phyloP scores from a whole-genome alignment of 2,113 vertebrate species.

The Protobothrops mucrosquamatus region DNA sequence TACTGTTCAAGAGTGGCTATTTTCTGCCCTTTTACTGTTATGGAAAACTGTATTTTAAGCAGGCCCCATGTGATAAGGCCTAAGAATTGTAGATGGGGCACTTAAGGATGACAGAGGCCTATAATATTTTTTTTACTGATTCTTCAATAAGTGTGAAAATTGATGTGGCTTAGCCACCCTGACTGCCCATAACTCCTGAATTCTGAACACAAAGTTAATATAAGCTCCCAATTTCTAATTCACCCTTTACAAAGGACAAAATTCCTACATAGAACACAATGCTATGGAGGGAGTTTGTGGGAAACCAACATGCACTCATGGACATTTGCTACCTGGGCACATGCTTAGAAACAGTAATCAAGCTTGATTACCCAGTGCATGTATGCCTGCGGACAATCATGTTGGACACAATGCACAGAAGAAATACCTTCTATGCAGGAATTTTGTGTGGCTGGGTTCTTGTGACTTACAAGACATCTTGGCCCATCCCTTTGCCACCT shows the following conservation, averaged over 20 bases:
- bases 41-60: slow-evolving; percentile 2
- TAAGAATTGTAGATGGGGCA: slow-evolving; percentile 10
- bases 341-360: background rate
- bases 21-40: background rate
- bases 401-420: background rate
- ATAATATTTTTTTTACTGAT: slow-evolving; percentile 35
- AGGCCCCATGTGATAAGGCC: background rate
- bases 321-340: background rate
- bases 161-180: background rate
- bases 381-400: background rate
- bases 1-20: slow-evolving; percentile 11
- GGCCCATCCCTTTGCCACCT: slow-evolving; percentile 63
- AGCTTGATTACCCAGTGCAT: background rate
- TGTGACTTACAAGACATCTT: slow-evolving; percentile 41
- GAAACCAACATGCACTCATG: background rate
- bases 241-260: slow-evolving; percentile 8
- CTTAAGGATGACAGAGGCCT: slow-evolving; percentile 13
- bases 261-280: slow-evolving; percentile 16
- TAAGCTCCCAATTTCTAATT: background rate
- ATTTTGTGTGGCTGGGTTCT: slow-evolving; percentile 46
- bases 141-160: slow-evolving; percentile 5
- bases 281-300: background rate
- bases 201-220: slow-evolving; percentile 31
- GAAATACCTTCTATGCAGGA: background rate
- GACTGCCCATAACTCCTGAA: background rate